phyloP scores from a whole-genome alignment of 2,113 vertebrate species.

The Ammospiza caudacuta region DNA sequence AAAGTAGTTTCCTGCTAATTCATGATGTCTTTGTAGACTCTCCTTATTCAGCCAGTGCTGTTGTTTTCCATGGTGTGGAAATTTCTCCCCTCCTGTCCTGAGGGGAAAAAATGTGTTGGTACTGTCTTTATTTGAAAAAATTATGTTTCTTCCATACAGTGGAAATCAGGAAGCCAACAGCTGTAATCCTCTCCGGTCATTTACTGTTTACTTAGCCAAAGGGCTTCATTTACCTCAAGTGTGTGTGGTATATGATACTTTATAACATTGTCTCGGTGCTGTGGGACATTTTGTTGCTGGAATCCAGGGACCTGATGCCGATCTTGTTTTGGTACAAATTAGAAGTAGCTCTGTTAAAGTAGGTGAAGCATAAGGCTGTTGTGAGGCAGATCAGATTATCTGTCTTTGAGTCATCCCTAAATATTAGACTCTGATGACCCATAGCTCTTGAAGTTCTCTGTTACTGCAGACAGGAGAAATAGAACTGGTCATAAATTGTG shows the following conservation, averaged over 20 bases:
- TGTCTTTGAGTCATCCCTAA: background rate
- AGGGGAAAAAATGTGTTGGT: accelerated
- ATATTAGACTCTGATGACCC: background rate
- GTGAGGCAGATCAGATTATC: background rate
- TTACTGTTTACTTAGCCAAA: background rate
- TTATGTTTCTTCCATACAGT: background rate
- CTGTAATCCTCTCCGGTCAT: background rate
- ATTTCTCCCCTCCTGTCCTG: background rate
- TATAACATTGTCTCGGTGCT: background rate
- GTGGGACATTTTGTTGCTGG: background rate
- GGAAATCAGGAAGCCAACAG: background rate
- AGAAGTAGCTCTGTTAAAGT: background rate
- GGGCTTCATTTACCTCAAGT: background rate
- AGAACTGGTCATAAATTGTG: background rate
- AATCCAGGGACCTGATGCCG: background rate
- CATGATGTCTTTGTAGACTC: constrained; percentile 59
- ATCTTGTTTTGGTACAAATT: background rate
- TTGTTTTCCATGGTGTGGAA: background rate
- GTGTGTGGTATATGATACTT: background rate
- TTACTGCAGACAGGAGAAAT: background rate
- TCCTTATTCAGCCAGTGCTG: constrained; percentile 16
- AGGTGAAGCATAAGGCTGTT: background rate
- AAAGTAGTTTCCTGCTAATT: constrained; percentile 72
- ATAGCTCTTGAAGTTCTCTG: background rate
- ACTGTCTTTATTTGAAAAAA: background rate